These are phyloP conservation scores for Remorina albescens DNA, from an alignment of 2,797 vertebrate species.

Conservation along the genomic window DNA sequence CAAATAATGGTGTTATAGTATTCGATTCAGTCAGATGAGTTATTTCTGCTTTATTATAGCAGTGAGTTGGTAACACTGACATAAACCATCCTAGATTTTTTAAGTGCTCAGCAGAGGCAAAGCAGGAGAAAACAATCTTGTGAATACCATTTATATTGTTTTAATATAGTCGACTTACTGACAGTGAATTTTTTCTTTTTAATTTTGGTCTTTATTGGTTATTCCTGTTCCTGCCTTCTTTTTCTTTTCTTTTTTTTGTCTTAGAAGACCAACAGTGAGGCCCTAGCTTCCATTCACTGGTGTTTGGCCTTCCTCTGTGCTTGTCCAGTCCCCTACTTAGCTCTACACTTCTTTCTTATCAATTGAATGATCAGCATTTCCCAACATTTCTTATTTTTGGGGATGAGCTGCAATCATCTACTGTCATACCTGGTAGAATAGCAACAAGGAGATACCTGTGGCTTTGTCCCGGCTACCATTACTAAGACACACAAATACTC, in stretches of 20 bases:
- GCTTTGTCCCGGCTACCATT: conserved; percentile 26
- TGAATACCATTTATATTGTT: no score
- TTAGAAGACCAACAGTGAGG: conserved; percentile 5
- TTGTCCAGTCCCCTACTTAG: conserved; percentile 20
- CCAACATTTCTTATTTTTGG: conserved; percentile 59
- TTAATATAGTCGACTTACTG: no score
- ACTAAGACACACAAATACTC: conserved; percentile 19
- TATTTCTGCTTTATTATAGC: neutral
- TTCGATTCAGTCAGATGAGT: neutral
- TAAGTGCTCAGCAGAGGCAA: neutral
- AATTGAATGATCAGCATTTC: conserved; percentile 40
- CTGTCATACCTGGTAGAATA: conserved; percentile 59
- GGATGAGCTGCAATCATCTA: conserved; percentile 48
- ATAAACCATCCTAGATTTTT: neutral
- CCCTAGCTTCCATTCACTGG: neutral
- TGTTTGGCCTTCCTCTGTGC: conserved; percentile 21
- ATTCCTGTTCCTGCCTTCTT: no score
- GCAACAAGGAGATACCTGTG: conserved; percentile 70
- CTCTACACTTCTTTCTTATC: conserved; percentile 34
- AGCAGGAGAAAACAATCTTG: neutral
- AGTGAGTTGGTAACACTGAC: neutral
- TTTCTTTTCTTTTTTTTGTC: no score
- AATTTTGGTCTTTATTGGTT: no score
- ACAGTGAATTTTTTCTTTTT: no score
- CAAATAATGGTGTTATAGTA: neutral